Base-by-base conservation (phyloP, 2,888 invertebrate species). In the Leptinotarsa tumamoca region DNA sequence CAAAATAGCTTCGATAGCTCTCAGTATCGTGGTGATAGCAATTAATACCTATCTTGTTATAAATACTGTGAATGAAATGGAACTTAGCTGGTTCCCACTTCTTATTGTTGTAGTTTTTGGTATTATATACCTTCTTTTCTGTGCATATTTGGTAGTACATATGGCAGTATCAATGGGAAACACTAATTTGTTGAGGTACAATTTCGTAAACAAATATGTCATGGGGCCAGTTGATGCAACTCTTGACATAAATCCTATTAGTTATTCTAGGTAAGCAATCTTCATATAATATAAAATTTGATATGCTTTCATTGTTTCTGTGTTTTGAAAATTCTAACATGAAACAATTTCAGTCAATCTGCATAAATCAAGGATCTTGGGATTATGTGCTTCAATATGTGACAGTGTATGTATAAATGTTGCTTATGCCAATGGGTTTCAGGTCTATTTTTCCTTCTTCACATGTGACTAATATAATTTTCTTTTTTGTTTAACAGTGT, bases 1-100 rank as follows among this genome's bases (percentile, higher is more conserved):
- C 87, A 94, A 93, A 89, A 88, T 93, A 27, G 89, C 94, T 50
- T 91, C 95, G 0, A 91, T 93, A 27, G 72, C 92, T 4, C 88
- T 96, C 50, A 93, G 95, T 15, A 84, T 93, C 10, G 86, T 93
- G 58, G 94, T 96, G 5, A 94, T 96, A 83, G 89, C 87, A 5
- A 95, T 96, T 82, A 96, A 96, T 87, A 90, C 95, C 77, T 95
- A 92, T 86, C 95, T 96, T 87, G 94, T 96, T 15, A 88, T 91
- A 21, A 90, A 90, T 71, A 92, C 92, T 79, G 91, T 94, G 1
- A 86, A 90, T 33, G 84, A 88, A 7, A 84, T 87, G 2, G 81
- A 91, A 7, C 83, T 90, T 18, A 80, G 87, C 52, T 89, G 89
- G 85, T 88, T 86, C 61, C 83, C 89, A 71, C 86, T 92, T 84